Conservation (phyloP, 2,797 vertebrate species). For the Lophius americanus region DNA sequence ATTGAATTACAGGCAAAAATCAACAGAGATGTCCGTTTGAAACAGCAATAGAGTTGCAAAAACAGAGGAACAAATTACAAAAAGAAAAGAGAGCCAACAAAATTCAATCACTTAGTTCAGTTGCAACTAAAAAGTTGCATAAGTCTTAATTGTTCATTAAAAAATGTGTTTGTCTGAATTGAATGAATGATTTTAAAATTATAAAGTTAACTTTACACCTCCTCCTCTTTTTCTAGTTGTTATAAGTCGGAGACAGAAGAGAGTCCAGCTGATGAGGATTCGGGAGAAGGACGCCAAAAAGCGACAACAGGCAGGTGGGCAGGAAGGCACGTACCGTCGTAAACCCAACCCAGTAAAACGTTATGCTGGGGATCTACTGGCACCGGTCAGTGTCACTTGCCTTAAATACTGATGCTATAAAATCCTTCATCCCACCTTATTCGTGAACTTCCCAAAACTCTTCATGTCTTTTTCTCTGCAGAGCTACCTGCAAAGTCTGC, state of each 20-base stretch:
- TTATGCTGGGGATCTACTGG: slow-evolving; percentile 86
- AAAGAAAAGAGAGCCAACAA: no score
- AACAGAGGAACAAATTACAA: no score
- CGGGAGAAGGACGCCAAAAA: slow-evolving; percentile 87
- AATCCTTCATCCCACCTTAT: neutral
- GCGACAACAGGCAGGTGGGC: slow-evolving; percentile 81
- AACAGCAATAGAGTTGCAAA: no score
- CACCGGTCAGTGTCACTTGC: slow-evolving; percentile 85
- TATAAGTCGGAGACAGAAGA: slow-evolving; percentile 85
- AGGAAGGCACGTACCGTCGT: slow-evolving; percentile 83
- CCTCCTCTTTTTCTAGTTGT: slow-evolving; percentile 68
- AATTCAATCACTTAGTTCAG: no score
- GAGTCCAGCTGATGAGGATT: slow-evolving; percentile 87
- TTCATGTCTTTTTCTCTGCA: slow-evolving; percentile 50
- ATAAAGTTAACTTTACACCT: neutral
- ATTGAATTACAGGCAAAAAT: no score
- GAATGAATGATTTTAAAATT: neutral
- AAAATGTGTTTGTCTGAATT: no score
- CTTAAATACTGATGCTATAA: slow-evolving; percentile 37
- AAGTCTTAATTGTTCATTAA: no score
- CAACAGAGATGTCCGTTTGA: no score
- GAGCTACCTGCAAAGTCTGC: slow-evolving; percentile 91
- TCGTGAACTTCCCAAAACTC: slow-evolving; percentile 4
- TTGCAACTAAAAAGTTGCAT: no score
- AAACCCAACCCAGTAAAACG: slow-evolving; percentile 82